Evolutionary conservation across 2,888 invertebrate genomes (phyloP).

Genomic region (Harpalus rufipes): DNA sequence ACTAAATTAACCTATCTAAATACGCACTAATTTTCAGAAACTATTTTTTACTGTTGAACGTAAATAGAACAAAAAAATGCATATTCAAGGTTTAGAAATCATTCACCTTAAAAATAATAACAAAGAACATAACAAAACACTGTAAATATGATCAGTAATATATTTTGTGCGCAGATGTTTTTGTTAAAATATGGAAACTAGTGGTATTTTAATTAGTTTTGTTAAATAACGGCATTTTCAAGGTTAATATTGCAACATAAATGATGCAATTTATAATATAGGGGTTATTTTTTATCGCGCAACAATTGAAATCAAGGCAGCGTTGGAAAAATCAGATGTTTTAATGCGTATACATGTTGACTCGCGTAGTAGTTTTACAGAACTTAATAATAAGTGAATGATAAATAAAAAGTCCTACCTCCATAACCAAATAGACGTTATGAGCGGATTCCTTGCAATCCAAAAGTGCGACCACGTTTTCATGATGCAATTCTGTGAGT

Average conservation of each 20-base stretch:
- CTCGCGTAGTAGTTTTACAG: background rate
- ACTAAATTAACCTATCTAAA: background rate
- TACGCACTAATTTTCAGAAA: background rate
- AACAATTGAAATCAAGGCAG: no score
- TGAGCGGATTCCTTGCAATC: conserved; percentile 98
- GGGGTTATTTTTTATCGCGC: no score
- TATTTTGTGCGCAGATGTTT: background rate
- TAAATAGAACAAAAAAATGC: background rate
- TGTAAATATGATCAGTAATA: background rate
- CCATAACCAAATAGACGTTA: conserved; percentile 99
- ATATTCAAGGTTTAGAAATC: background rate
- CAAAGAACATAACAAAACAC: background rate
- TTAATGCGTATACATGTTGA: no score
- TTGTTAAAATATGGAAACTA: no score
- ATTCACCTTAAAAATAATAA: background rate
- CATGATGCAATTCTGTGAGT: conserved; percentile 97
- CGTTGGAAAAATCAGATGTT: no score
- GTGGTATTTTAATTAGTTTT: no score
- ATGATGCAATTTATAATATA: no score
- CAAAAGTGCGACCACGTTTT: conserved; percentile 97
- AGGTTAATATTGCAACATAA: no score
- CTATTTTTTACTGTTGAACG: background rate
- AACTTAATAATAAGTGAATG: background rate
- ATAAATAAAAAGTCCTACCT: conserved; percentile 82
- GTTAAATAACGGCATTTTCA: no score